Evolutionary conservation across 92 coral and sea anemone species (phyloP), one percentile per base, ranked within the genome.

Genomic region (Phenganax marumi): DNA sequence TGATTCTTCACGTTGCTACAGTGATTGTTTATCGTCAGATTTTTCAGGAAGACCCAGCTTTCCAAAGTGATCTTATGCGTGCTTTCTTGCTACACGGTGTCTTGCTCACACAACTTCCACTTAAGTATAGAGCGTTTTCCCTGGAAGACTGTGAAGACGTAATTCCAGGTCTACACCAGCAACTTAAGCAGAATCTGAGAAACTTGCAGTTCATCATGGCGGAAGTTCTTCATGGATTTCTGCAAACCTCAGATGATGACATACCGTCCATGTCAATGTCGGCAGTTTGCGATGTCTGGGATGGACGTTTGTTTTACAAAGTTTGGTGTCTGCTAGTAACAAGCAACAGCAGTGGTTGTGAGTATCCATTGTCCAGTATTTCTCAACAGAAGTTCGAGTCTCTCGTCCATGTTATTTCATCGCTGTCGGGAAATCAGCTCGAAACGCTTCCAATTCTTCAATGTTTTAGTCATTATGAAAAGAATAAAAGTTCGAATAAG

Each of bases 121-220:
- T 88, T 65, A 80, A 73, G 77, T 81, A 80, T 80, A 84, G 91
- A 62, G 74, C 91, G 24, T 87, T 84, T 14, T 26, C 66, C 50
- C 26, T 88, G 49, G 79, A 75, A 47, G 61, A 49, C 53, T 12
- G 21, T 49, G 3, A 39, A 1, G 6, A 33, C 39, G 8, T 57
- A 46, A 64, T 25, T 18, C 33, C 69, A 12, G 26, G 33, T 12
- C 18, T 60, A 16, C 58, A 53, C 19, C 56, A 14, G 19, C 54
- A 49, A 21, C 25, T 78, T 19, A 3, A 33, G 22, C 39, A 78
- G 12, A 57, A 60, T 78, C 66, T 78, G 19, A 21, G n/a, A 62
- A 63, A 14, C 14, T 33, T 78, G 16, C 83, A 78, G 48, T 60
- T 60, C 63, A 60, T 78, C 60, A 62, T 78, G 83, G 55, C 72